Conservation (phyloP, 2,888 invertebrate species). For the Melieria picta region DNA sequence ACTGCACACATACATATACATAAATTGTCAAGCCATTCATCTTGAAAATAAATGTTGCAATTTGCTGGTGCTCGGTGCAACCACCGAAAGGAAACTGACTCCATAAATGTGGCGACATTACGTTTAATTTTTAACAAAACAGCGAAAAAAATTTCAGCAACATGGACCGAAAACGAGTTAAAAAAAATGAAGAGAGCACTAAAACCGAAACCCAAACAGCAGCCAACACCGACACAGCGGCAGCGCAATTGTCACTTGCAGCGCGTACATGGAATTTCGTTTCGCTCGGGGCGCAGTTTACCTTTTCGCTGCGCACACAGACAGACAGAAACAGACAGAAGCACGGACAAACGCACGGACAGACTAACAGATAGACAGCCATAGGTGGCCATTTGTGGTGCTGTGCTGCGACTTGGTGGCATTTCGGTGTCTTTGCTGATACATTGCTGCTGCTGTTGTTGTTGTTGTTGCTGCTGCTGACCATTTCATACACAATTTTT, state of each 20-base stretch:
- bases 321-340: slow-evolving; percentile 37
- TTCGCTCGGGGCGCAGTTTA: slow-evolving; percentile 32
- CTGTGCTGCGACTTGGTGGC: not conserved
- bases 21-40: slow-evolving; percentile 64
- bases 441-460: not conserved
- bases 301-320: slow-evolving; percentile 37
- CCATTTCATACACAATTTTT: slow-evolving; percentile 53
- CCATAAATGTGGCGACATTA: slow-evolving; percentile 48
- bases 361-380: slow-evolving; percentile 5
- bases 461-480: slow-evolving; percentile 39
- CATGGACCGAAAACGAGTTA: no score
- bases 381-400: not conserved
- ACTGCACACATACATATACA: not conserved
- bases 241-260: no score
- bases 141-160: not conserved
- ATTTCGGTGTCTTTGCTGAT: not conserved
- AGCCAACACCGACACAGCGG: no score
- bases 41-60: slow-evolving; percentile 65
- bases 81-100: slow-evolving; percentile 35
- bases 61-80: slow-evolving; percentile 55
- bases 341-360: not conserved
- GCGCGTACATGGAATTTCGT: no score
- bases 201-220: no score
- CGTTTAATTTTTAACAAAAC: slow-evolving; percentile 6
- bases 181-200: no score